phyloP scores from a whole-genome alignment of 2,888 invertebrate genomes.

The Penaeus monodon region DNA sequence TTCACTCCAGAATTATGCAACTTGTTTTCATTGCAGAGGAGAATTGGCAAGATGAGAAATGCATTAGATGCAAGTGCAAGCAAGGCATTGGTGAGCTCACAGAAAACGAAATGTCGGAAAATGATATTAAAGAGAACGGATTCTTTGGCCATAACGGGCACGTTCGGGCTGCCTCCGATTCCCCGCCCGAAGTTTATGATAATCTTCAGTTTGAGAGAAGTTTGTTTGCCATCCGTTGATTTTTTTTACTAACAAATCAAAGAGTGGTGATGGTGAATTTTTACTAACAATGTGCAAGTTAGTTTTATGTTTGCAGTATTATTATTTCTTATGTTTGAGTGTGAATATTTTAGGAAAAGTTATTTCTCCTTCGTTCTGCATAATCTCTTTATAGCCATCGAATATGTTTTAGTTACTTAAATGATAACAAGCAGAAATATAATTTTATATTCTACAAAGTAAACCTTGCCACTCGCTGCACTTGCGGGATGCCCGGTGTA shows the following conservation, averaged over 20 bases:
- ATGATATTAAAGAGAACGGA: slow-evolving; percentile 19
- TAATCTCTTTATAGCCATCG: too few species aligned
- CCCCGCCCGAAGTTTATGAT: slow-evolving; percentile 53
- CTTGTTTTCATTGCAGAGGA: slow-evolving; percentile 43
- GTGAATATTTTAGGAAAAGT: not conserved
- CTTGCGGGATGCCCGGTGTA: too few species aligned
- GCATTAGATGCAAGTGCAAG: slow-evolving; percentile 39
- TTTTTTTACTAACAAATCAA: slow-evolving; percentile 20
- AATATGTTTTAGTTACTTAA: too few species aligned
- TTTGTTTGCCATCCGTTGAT: slow-evolving; percentile 32
- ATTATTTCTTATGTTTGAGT: slow-evolving; percentile 14
- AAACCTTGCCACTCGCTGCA: too few species aligned
- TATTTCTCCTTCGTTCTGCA: too few species aligned
- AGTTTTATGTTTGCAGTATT: slow-evolving; percentile 14
- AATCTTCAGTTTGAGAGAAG: slow-evolving; percentile 53
- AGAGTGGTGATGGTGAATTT: slow-evolving; percentile 36
- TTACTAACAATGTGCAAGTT: slow-evolving; percentile 24
- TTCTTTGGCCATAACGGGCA: slow-evolving; percentile 1
- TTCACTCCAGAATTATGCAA: slow-evolving; percentile 5
- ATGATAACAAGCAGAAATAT: too few species aligned
- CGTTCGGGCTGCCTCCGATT: slow-evolving; percentile 35
- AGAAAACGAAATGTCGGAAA: slow-evolving; percentile 15
- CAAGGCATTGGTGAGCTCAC: slow-evolving; percentile 9
- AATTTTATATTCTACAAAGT: too few species aligned
- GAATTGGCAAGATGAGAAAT: slow-evolving; percentile 36